Base-by-base conservation (phyloP, 2,888 invertebrate species). In the Mactromeris polynyma region DNA sequence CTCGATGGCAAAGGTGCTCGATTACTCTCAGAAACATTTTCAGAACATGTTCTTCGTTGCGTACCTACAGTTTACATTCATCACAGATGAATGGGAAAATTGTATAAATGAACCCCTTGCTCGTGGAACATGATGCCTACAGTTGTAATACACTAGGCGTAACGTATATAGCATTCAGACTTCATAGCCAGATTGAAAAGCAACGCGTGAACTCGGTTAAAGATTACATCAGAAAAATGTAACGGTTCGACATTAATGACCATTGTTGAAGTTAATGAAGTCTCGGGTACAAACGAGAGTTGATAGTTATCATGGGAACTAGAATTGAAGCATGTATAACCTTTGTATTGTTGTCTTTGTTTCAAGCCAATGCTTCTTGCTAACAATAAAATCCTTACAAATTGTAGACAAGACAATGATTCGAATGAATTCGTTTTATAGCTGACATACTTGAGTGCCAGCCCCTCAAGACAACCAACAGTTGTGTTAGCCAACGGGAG, bases 261-360 rank as follows among this genome's bases (percentile, higher is more conserved):
- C 73, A 73, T 73, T 73, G 73, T 73, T 73, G 73, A 73, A 73
- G 73, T 73, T 73, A 73, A 73, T 73, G 73, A 73, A 73, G 36
- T 73, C 73, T 73, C 73, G 73, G 4, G 17, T 36, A 73, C 73
- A 73, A 73, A 73, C 36, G 73, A 73, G 73, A 73, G 33, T 36
- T 73, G 73, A 73, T 73, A 33, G 36, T 33, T 33, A 73, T 73
- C 73, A 73, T 73, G 31, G 36, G 73, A 33, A 73, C 73, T 36
- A 14, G 14, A 73, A 33, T 0, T 73, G 73, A 26, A 64, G 26
- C 26, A 26, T 64, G n/a, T 26, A 64, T 26, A 26, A 64, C 58
- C 58, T 64, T 26, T 64, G 9, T 26, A n/a, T 64, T 64, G 58
- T 64, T 64, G 58, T 26, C 58, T 64, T 26, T 51, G n/a, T 64